phyloP scores from a whole-genome alignment of 2,888 invertebrate genomes.

The Polyommatus icarus region DNA sequence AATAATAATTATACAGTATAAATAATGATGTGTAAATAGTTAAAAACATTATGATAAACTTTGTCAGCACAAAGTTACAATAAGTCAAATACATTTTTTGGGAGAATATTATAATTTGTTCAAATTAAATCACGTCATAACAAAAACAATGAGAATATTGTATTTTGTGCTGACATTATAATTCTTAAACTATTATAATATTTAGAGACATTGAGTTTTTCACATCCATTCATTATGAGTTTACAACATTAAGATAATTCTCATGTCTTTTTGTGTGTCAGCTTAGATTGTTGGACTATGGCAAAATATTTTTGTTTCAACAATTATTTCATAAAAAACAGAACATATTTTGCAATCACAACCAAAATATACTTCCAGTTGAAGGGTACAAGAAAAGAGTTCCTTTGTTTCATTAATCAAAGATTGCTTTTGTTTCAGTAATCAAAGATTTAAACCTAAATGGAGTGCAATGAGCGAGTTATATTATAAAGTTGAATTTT shows the following conservation, averaged over 20 bases:
- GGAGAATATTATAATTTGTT: background rate
- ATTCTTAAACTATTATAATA: conserved; percentile 45
- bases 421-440: too few species aligned
- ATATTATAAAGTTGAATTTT: too few species aligned
- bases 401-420: too few species aligned
- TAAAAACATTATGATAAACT: conserved; percentile 22
- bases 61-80: conserved; percentile 11
- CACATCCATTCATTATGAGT: conserved; percentile 36
- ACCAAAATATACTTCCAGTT: background rate
- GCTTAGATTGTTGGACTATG: background rate
- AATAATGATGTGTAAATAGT: conserved; percentile 29
- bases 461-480: too few species aligned
- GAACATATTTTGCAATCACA: background rate
- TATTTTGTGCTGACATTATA: conserved; percentile 28
- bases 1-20: conserved; percentile 22
- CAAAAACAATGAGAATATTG: background rate
- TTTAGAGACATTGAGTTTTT: conserved; percentile 48
- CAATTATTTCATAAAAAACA: background rate
- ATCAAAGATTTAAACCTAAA: too few species aligned
- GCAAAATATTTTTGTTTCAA: background rate
- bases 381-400: too few species aligned
- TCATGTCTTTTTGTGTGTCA: conserved; percentile 19
- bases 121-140: background rate
- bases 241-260: conserved; percentile 24
- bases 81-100: background rate